phyloP scores from a whole-genome alignment of 1,140 invertebrate species.

The Neotoxoptera formosana region DNA sequence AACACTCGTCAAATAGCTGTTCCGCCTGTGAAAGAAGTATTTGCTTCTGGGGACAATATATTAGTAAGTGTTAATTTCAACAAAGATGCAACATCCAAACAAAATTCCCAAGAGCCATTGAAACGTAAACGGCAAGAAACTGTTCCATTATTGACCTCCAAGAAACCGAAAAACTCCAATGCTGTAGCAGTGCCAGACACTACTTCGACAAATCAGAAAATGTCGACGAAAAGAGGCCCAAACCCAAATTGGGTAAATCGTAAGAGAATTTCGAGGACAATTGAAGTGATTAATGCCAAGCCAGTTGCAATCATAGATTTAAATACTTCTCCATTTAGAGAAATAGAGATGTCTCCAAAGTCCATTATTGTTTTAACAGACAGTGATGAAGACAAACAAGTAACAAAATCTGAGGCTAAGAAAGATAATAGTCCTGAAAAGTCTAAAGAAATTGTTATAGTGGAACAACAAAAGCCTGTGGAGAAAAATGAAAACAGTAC shows the following conservation, averaged over 20 bases:
- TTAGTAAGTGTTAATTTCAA: conserved; percentile 89
- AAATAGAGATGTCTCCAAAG: conserved; percentile 78
- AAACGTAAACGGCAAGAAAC: conserved; percentile 49
- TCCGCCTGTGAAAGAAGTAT: conserved; percentile 85
- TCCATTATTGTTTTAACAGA: conserved; percentile 84
- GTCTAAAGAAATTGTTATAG: conserved; percentile 27
- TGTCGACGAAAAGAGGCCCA: conserved; percentile 66
- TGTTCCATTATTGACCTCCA: background rate
- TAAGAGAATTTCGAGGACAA: conserved; percentile 54
- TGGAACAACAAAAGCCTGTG: conserved; percentile 50
- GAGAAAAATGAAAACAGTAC: conserved; percentile 59
- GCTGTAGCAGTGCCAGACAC: conserved; percentile 60
- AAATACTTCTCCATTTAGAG: conserved; percentile 82
- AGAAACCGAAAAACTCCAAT: conserved; percentile 28
- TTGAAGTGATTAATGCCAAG: conserved; percentile 64
- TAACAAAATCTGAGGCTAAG: conserved; percentile 38
- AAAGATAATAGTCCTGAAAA: conserved; percentile 53
- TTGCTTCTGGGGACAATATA: conserved; percentile 90
- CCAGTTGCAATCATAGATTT: conserved; percentile 86
- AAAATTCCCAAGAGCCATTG: conserved; percentile 39
- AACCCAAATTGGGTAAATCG: conserved; percentile 64
- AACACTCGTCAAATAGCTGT: conserved; percentile 61
- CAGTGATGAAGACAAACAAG: conserved; percentile 72
- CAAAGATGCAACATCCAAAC: conserved; percentile 29
- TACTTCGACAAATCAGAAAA: conserved; percentile 65